Evolutionary conservation across 1,140 invertebrate species (phyloP).

Genomic region (Anoplolepis gracilipes): DNA sequence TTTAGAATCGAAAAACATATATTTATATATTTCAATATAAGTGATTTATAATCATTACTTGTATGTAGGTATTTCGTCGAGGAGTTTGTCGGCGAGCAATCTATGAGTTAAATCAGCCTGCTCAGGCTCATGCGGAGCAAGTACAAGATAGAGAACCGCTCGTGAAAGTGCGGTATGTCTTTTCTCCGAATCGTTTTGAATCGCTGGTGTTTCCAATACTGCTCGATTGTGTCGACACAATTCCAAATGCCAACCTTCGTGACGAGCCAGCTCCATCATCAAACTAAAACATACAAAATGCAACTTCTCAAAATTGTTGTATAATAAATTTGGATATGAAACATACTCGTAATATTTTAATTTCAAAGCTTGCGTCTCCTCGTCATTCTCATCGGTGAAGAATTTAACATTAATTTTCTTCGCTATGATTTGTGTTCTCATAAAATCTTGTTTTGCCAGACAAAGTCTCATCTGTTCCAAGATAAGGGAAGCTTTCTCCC

Average conservation of each 20-base stretch:
- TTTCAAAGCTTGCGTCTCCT: constrained; percentile 93
- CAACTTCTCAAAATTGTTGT: neutral
- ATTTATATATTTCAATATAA: constrained; percentile 6
- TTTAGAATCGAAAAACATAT: neutral
- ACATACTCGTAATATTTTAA: constrained; percentile 94
- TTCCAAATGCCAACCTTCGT: constrained; percentile 96
- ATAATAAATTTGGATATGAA: neutral
- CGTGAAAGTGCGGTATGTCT: constrained; percentile 91
- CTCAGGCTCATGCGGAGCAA: constrained; percentile 98
- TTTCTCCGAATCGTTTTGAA: constrained; percentile 88
- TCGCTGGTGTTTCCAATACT: constrained; percentile 92
- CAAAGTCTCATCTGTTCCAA: constrained; percentile 99
- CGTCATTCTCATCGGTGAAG: constrained; percentile 96
- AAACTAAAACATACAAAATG: constrained; percentile 87
- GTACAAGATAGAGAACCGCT: constrained; percentile 96
- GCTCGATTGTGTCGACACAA: constrained; percentile 97
- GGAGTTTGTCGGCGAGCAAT: constrained; percentile 95
- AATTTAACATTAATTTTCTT: constrained; percentile 99
- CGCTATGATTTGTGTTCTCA: constrained; percentile 99
- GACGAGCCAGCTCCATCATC: constrained; percentile 99
- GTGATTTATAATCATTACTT: constrained; percentile 87
- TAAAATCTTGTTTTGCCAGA: constrained; percentile 97
- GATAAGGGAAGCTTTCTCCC: constrained; percentile 99
- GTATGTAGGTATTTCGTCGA: constrained; percentile 97
- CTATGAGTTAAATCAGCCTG: constrained; percentile 98